Evolutionary conservation across 2,888 invertebrate genomes (phyloP).

Genomic region (Ormyrus pomaceus): DNA sequence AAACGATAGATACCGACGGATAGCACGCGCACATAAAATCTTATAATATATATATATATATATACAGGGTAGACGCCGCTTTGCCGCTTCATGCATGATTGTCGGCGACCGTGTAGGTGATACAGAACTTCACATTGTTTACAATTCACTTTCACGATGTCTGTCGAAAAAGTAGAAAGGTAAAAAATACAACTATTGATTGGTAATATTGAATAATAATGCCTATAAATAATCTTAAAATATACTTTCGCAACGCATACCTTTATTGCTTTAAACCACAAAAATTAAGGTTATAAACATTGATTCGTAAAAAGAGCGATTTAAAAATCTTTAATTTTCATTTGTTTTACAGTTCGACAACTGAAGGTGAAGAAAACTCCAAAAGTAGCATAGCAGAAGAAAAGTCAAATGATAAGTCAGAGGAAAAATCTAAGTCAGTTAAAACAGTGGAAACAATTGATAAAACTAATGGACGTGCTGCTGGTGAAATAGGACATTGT

Average conservation of each 20-base stretch:
- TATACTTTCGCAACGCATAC: background rate
- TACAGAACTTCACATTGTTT: slow-evolving; percentile 48
- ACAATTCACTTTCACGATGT: slow-evolving; percentile 60
- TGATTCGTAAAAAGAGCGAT: background rate
- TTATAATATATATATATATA: too few relatives aligned
- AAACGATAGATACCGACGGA: too few relatives aligned
- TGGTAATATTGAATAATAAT: background rate
- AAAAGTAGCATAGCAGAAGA: slow-evolving; percentile 62
- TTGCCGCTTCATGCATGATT: background rate
- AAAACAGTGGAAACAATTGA: slow-evolving; percentile 61
- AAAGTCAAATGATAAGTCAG: slow-evolving; percentile 63
- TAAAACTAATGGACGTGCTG: slow-evolving; percentile 65
- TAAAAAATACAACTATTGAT: slow-evolving; percentile 53
- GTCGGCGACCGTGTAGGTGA: background rate
- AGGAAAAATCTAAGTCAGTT: slow-evolving; percentile 64
- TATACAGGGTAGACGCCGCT: background rate
- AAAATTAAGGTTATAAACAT: slow-evolving; percentile 57
- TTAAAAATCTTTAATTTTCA: slow-evolving; percentile 8
- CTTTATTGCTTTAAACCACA: background rate
- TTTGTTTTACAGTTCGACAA: slow-evolving; percentile 44
- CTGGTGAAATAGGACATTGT: slow-evolving; percentile 67
- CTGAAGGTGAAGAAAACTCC: slow-evolving; percentile 59
- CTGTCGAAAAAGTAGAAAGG: slow-evolving; percentile 68
- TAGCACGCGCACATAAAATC: too few relatives aligned
- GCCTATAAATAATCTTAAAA: background rate